Percentiles rank a stretch among this genome's conserved stretches.
These are phyloP conservation scores for Cryptoblepharus egeriae DNA, from an alignment of 2,797 vertebrate genomes.

Conservation along the genomic window DNA sequence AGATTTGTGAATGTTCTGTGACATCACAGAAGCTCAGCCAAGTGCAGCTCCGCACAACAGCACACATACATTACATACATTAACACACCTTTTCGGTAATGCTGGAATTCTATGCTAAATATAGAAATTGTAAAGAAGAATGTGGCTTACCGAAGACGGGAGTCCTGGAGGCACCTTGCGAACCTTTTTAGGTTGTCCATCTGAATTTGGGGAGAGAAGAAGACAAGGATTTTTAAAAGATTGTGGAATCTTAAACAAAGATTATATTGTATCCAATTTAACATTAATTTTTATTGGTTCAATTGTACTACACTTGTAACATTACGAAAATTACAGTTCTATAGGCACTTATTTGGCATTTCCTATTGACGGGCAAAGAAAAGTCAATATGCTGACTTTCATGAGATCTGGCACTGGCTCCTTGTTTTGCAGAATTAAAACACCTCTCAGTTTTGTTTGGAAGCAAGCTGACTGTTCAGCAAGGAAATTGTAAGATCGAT, in stretches of 20 bases:
- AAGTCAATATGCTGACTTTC: no score
- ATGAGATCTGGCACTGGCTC: background rate
- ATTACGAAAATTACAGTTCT: background rate
- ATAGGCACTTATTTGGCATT: background rate
- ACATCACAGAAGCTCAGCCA: constrained; percentile 2
- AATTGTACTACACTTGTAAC: no score
- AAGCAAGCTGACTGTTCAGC: background rate
- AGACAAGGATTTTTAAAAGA: background rate
- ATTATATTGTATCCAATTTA: no score
- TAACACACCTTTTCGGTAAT: background rate
- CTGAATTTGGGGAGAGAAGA: constrained; percentile 63
- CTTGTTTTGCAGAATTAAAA: background rate
- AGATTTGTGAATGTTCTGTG: background rate
- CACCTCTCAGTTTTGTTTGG: background rate
- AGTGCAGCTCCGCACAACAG: background rate
- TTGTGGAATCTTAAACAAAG: no score
- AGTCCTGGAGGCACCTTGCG: constrained; percentile 97
- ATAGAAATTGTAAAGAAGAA: background rate
- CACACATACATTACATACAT: no score
- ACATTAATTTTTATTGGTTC: background rate
- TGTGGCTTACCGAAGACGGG: constrained; percentile 91
- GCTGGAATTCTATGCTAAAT: background rate
- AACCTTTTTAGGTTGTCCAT: constrained; percentile 96
- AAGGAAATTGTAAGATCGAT: background rate
- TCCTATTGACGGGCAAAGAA: background rate